Evolutionary conservation across 2,888 invertebrate species (phyloP).

Genomic region (Galeopsomyia nigrocyanea): DNA sequence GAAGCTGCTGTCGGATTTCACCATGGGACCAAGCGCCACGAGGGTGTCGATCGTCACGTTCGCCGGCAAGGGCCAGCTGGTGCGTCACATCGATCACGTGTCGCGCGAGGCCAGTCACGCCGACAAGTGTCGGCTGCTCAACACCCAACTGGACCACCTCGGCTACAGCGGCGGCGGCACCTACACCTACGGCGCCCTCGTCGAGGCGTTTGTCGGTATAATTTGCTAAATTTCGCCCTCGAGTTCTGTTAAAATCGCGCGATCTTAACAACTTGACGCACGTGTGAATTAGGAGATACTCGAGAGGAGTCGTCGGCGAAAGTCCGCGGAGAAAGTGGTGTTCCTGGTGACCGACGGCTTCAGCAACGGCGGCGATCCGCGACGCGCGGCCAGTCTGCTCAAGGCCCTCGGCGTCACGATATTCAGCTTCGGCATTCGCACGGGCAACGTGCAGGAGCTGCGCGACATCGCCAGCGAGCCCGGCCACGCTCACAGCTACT

Average conservation of each 20-base stretch:
- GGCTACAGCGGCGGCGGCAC: conserved; percentile 78
- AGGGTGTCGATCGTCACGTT: conserved; percentile 78
- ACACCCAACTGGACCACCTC: conserved; percentile 74
- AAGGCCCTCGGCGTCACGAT: conserved; percentile 71
- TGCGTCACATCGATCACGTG: conserved; percentile 75
- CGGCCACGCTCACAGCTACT: conserved; percentile 75
- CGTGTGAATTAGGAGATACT: conserved; percentile 73
- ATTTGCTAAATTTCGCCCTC: too few relatives aligned
- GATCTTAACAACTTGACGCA: too few relatives aligned
- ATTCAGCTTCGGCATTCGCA: conserved; percentile 75
- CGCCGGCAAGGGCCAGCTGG: conserved; percentile 73
- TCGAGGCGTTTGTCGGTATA: conserved; percentile 73
- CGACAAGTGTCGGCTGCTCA: conserved; percentile 77
- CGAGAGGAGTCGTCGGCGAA: conserved; percentile 61
- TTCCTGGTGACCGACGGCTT: conserved; percentile 81
- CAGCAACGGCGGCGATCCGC: conserved; percentile 79
- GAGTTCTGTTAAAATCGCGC: too few relatives aligned
- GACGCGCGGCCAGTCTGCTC: conserved; percentile 73
- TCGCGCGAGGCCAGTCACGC: conserved; percentile 69
- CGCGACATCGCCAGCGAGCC: conserved; percentile 76
- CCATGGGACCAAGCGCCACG: conserved; percentile 75
- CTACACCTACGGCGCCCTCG: conserved; percentile 78
- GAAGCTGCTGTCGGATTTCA: conserved; percentile 77
- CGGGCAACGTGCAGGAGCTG: conserved; percentile 76
- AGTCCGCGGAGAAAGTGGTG: conserved; percentile 72